Evolutionary conservation across 2,113 vertebrate species (phyloP).

Genomic region (Anser brachyrhynchus): DNA sequence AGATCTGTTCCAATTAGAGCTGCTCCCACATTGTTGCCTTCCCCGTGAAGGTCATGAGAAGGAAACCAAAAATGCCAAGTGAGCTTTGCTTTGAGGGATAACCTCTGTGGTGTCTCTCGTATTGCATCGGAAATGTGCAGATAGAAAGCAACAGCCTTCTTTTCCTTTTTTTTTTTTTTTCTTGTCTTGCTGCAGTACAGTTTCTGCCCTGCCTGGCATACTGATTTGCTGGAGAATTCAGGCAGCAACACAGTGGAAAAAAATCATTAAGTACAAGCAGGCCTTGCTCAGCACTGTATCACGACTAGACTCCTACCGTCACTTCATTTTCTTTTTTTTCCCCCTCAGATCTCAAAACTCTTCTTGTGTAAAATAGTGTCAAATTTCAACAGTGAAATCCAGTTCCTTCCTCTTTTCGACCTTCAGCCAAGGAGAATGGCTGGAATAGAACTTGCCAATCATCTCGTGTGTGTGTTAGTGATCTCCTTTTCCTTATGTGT

Average conservation of each 20-base stretch:
- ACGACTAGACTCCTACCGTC: neutral
- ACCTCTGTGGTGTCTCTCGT: neutral
- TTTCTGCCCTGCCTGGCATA: constrained; percentile 19
- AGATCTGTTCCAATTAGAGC: neutral
- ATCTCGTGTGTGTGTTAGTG: neutral
- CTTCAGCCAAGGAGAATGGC: neutral
- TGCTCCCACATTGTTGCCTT: neutral
- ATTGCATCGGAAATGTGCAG: neutral
- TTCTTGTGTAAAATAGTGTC: neutral
- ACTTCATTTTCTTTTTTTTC: fast-evolving
- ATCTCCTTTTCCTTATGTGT: neutral
- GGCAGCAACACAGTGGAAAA: neutral
- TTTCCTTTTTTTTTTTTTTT: neutral
- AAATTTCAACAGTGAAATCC: neutral
- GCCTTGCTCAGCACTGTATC: neutral
- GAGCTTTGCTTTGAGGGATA: neutral
- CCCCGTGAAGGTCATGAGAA: neutral
- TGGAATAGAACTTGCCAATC: neutral
- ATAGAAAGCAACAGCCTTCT: neutral
- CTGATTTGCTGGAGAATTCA: constrained; percentile 37
- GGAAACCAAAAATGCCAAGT: neutral
- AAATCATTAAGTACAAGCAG: neutral
- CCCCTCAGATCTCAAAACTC: neutral
- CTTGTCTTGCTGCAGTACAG: neutral
- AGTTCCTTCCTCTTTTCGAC: neutral